Evolutionary conservation across 53 echinoderm and acorn worm genomes (phyloP).

Genomic region (Luidia sarsii): DNA sequence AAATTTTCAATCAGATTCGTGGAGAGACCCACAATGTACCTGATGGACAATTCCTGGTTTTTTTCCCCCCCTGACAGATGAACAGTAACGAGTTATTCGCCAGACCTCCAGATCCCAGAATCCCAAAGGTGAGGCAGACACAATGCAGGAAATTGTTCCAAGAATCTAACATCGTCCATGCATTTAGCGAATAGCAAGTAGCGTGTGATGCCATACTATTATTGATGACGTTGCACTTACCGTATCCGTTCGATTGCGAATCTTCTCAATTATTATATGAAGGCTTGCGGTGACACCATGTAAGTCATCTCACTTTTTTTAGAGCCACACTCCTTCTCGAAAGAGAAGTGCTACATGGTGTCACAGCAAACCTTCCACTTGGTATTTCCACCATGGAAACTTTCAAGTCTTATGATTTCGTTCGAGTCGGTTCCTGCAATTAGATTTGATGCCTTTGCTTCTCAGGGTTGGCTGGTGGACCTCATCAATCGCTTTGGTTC

Average conservation of each 20-base stretch:
- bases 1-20: too few relatives aligned
- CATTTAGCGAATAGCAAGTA: too few relatives aligned
- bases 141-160: too few relatives aligned
- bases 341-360: too few relatives aligned
- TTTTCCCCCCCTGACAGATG: slow-evolving; percentile 48
- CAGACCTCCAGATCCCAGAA: slow-evolving; percentile 88
- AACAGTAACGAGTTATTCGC: slow-evolving; percentile 89
- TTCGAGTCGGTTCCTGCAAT: not conserved
- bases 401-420: not conserved
- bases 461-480: slow-evolving; percentile 96
- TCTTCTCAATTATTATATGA: too few relatives aligned
- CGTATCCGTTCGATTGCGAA: too few relatives aligned
- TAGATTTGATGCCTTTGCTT: not conserved
- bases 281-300: too few relatives aligned
- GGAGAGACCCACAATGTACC: too few relatives aligned
- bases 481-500: slow-evolving; percentile 94
- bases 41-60: not conserved
- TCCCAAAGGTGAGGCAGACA: slow-evolving; percentile 76
- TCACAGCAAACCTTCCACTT: too few relatives aligned
- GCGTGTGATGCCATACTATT: not conserved
- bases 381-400: too few relatives aligned
- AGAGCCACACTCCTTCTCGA: too few relatives aligned
- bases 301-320: too few relatives aligned
- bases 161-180: not conserved
- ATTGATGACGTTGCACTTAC: not conserved